Evolutionary conservation across 1,140 invertebrate genomes (phyloP).

Genomic region (Hypsibius dujardini): DNA sequence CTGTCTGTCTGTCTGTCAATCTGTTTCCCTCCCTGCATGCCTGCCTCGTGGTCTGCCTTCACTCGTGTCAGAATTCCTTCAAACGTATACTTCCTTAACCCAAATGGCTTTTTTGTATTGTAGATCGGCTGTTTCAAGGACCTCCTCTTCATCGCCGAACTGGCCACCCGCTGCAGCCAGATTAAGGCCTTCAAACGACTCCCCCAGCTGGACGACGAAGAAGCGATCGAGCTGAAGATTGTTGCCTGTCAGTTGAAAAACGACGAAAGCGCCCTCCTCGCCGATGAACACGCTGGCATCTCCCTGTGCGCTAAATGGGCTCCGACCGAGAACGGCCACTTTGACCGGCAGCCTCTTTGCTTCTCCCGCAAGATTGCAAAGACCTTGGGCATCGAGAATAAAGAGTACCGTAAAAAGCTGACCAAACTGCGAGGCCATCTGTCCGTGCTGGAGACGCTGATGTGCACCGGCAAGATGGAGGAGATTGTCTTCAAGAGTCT

Average conservation of each 20-base stretch:
- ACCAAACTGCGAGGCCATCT: background rate
- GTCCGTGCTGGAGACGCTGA: background rate
- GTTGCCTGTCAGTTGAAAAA: background rate
- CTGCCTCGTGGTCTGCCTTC: too few species aligned
- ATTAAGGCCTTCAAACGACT: background rate
- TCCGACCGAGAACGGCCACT: background rate
- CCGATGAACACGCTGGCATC: background rate
- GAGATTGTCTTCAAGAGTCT: slow-evolving; percentile 9
- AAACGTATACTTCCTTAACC: too few species aligned
- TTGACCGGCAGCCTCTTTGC: background rate
- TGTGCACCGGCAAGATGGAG: background rate
- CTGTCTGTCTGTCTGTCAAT: too few species aligned
- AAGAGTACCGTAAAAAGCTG: slow-evolving; percentile 5
- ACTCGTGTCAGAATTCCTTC: too few species aligned
- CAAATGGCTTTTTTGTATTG: too few species aligned
- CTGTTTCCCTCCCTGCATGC: too few species aligned
- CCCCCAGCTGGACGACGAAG: slow-evolving; percentile 2
- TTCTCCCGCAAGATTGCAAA: background rate
- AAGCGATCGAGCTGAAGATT: background rate
- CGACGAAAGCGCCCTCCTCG: background rate
- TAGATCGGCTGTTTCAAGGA: background rate
- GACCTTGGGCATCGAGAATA: background rate
- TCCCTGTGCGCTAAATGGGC: background rate
- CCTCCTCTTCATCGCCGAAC: background rate
- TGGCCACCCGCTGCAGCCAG: background rate